Percentiles rank a stretch among this genome's conserved stretches.
phyloP scores from a whole-genome alignment of 30 jellyfish, hydroid and myxozoan species.

The Morbakka virulenta region DNA sequence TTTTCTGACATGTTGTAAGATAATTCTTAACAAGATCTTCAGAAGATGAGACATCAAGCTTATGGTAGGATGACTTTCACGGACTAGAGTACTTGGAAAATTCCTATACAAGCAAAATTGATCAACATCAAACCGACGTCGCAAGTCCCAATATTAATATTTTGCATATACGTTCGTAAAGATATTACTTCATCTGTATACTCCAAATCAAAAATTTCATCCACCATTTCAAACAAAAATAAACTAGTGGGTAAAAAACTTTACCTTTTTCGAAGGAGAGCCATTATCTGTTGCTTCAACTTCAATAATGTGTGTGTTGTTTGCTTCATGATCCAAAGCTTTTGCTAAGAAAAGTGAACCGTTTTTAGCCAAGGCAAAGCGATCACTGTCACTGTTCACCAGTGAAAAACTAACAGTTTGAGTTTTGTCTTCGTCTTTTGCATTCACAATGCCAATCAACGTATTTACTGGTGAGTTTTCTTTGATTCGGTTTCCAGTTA shows the following conservation, averaged over 20 bases:
- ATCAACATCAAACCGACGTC: no score
- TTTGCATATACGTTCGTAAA: no score
- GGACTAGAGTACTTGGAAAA: no score
- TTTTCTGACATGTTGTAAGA: no score
- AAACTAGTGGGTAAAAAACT: not conserved
- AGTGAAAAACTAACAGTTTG: constrained; percentile 47
- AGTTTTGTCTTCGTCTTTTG: constrained; percentile 63
- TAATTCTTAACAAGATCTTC: no score
- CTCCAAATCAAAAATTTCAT: no score
- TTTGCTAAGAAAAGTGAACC: constrained; percentile 29
- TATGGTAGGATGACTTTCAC: no score
- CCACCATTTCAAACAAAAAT: no score
- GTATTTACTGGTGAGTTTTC: constrained; percentile 60
- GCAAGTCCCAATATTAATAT: no score
- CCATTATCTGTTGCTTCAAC: constrained; percentile 87
- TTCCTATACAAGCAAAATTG: no score
- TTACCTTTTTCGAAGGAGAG: constrained; percentile 62
- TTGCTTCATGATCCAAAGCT: constrained; percentile 62
- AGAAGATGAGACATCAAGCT: no score
- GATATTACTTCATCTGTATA: no score
- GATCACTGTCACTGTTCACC: constrained; percentile 52
- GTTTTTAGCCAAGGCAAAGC: constrained; percentile 40
- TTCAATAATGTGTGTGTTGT: constrained; percentile 41
- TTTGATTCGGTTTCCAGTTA: constrained; percentile 46
- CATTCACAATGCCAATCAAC: constrained; percentile 58